Base-by-base conservation (phyloP, 1,140 invertebrate genomes). In the Mercenaria mercenaria region DNA sequence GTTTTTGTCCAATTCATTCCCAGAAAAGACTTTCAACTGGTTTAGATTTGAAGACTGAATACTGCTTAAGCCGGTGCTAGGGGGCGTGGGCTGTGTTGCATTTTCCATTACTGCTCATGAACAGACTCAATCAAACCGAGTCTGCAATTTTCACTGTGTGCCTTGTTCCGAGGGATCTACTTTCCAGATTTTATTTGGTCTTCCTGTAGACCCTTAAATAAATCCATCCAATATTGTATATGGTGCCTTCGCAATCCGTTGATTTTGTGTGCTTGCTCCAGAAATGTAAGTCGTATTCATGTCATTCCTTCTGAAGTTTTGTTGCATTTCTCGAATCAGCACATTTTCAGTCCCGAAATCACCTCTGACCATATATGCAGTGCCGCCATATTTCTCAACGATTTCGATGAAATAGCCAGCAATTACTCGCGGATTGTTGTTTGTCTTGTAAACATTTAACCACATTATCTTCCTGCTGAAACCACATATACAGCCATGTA, bases 401-500 rank as follows among this genome's bases (percentile, higher is more conserved):
- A 91, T 67, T 74, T 92, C 72, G 20, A 93, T 67, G 82, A 64
- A 95, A 77, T 95, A 94, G 47, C 91, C 90, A 29, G 37, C 90
- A 86, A 94, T 91, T 32, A 94, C 89, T 39, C 47, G 76, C 29
- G n/a, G 94, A 43, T 94, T 64, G 79, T 91, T 95, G 64, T 92
- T 95, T 50, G 94, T 94, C 39, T 72, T 20, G 64, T 82, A 89
- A 29, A 91, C 92, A 88, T 94, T 83, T 20, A 95, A 37, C 95
- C 94, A 95, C 37, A 95, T 87, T 0, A 95, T 80, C 8, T 91
- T 76, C 37, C 93, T 86, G 8, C 93, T 94, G 88, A 91, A 95
- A 3, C 95, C 94, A 91, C 94, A 94, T 15, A 95, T 93, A 52
- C 92, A 94, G 23, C 93, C 94, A 87, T 92, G 85, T 37, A 95